Percentiles rank a stretch among this genome's conserved stretches.
phyloP scores from a whole-genome alignment of 2,113 vertebrate species.

The Myodes glareolus region DNA sequence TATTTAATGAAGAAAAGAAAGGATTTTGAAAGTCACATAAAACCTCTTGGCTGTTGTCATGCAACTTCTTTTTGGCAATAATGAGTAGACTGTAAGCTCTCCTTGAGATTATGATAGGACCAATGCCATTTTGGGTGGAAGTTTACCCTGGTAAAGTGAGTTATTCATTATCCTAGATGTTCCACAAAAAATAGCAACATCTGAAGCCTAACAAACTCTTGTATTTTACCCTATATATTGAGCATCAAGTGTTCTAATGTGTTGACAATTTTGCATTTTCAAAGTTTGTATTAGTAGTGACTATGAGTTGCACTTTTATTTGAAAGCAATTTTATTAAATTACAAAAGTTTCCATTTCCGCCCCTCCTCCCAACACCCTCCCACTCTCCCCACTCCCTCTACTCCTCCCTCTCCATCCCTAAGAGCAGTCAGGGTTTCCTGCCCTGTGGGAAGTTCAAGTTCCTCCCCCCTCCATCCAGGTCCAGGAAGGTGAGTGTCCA shows the following conservation, averaged over 20 bases:
- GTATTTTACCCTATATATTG: neutral
- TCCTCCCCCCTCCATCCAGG: too few species aligned
- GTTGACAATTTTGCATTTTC: neutral
- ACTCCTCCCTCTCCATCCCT: too few species aligned
- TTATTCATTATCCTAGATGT: neutral
- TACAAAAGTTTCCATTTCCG: too few species aligned
- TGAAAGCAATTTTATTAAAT: too few species aligned
- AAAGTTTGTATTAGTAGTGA: neutral
- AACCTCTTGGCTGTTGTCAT: neutral
- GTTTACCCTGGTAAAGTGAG: neutral
- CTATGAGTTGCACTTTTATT: neutral
- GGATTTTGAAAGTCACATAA: neutral
- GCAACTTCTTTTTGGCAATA: fast-evolving
- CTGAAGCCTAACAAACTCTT: fast-evolving
- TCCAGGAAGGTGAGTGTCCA: too few species aligned
- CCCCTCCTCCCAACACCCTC: too few species aligned
- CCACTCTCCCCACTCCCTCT: too few species aligned
- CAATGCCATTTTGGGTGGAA: neutral
- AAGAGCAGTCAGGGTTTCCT: too few species aligned
- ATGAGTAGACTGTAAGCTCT: neutral
- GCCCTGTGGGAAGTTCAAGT: too few species aligned
- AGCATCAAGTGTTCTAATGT: neutral
- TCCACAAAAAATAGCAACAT: neutral
- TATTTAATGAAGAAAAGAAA: neutral
- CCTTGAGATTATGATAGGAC: neutral